These are phyloP conservation scores for Molothrus aeneus DNA, from an alignment of 2,797 vertebrate species.

Conservation along the genomic window DNA sequence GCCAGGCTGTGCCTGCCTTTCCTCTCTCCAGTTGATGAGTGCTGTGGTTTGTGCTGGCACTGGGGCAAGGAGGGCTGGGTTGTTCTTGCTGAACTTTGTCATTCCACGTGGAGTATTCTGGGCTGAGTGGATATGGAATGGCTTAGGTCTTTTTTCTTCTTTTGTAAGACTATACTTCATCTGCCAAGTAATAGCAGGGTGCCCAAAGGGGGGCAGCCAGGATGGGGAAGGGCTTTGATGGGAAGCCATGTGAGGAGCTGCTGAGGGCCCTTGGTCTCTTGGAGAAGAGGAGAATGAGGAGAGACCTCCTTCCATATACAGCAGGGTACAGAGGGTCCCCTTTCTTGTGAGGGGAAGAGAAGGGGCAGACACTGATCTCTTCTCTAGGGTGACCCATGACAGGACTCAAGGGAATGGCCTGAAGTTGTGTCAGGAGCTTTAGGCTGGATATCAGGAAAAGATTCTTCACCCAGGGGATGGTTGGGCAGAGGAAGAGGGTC, in stretches of 20 bases:
- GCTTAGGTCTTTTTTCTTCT: neutral
- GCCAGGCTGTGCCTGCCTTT: neutral
- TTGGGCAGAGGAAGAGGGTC: neutral
- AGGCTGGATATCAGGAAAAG: neutral
- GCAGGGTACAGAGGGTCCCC: neutral
- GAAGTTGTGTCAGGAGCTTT: neutral
- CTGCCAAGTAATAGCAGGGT: neutral
- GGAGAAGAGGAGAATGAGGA: neutral
- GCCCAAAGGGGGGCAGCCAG: neutral
- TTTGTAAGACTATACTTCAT: neutral
- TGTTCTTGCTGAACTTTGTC: neutral
- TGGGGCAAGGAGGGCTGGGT: neutral
- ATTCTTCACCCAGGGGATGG: neutral
- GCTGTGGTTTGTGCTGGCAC: neutral
- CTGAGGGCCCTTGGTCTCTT: neutral
- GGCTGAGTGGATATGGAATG: neutral
- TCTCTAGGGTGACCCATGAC: neutral
- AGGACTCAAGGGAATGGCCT: accelerated
- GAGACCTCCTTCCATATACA: neutral
- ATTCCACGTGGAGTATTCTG: neutral
- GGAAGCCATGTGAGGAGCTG: neutral
- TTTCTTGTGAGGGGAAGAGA: no score
- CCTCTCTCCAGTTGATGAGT: neutral
- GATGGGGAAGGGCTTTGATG: neutral
- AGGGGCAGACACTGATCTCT: neutral